Evolutionary conservation across 1,140 invertebrate species (phyloP).

Genomic region (Drosophila sechellia): DNA sequence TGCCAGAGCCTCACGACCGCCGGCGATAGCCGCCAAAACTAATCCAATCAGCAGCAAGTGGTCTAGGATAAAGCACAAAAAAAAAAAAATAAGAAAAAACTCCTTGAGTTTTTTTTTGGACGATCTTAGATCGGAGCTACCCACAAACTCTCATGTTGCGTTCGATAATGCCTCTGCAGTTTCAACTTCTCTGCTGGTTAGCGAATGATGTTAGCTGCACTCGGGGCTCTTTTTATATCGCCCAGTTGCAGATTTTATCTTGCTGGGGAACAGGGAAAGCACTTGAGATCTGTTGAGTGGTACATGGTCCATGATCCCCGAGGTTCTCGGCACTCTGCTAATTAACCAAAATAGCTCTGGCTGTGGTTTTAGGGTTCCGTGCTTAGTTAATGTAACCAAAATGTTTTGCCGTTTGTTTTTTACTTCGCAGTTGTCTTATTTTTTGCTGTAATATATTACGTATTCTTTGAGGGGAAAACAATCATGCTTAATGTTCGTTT

Average conservation of each 20-base stretch:
- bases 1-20: conserved; percentile 8
- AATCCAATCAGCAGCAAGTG: conserved; percentile 44
- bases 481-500: neutral
- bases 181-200: conserved; percentile 32
- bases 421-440: neutral
- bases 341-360: conserved; percentile 4
- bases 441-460: too few relatives aligned
- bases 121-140: conserved; percentile 4
- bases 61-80: conserved; percentile 17
- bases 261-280: neutral
- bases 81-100: neutral
- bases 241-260: conserved; percentile 15
- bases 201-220: neutral
- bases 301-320: conserved; percentile 16
- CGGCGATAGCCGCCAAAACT: conserved; percentile 40
- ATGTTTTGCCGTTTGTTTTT: conserved; percentile 8
- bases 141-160: conserved; percentile 59
- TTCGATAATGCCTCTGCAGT: conserved; percentile 15
- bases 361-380: neutral
- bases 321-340: conserved; percentile 14
- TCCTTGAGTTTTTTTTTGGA: neutral
- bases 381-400: conserved; percentile 4
- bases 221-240: conserved; percentile 25
- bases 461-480: too few relatives aligned
- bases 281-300: conserved; percentile 28